Base-by-base conservation (phyloP, 1,140 invertebrate genomes). In the Euura saliciscinereae region DNA sequence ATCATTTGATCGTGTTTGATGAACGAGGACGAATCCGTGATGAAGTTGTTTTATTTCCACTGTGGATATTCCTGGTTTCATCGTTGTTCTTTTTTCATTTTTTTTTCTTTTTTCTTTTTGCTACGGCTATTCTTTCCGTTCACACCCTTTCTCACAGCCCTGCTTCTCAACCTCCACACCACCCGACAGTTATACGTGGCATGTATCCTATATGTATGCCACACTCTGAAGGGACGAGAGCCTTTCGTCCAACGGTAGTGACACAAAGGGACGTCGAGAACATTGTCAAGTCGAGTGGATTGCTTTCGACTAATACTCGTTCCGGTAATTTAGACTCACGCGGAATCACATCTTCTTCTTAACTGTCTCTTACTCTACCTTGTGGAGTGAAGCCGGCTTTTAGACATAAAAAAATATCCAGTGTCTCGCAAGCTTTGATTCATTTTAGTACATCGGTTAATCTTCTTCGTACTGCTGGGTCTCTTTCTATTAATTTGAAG, bases 231-330 rank as follows among this genome's bases (percentile, higher is more conserved):
- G 28, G 28, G 28, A 28, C 28, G 28, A 51, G 7, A 59, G 51
- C 51, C 6, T 59, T n/a, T n/a, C 51, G 3, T 59, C 51, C 51
- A n/a, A 59, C 51, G 6, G 6, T 11, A 59, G 51, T 59, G 13
- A 59, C 51, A 28, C 28, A 59, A 59, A 59, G 13, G 51, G 51
- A 59, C 13, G 51, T 59, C 51, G 51, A 59, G 51, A 59, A 59
- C 51, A 59, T 59, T 59, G 51, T 59, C 51, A n/a, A 59, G 51
- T 59, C 51, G 51, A 59, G 51, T 59, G 51, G 51, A 59, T 59
- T 59, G 51, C 51, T 59, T n/a, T 59, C 8, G 51, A 59, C 51
- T 59, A 59, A 59, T 59, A 59, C 51, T 59, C 5, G 51, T 59
- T 59, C 51, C 51, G 51, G 51, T 59, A 59, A 59, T 59, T 59